Base-by-base conservation (phyloP, 30 jellyfish, hydroid and myxozoan species). In the Morbakka virulenta region DNA sequence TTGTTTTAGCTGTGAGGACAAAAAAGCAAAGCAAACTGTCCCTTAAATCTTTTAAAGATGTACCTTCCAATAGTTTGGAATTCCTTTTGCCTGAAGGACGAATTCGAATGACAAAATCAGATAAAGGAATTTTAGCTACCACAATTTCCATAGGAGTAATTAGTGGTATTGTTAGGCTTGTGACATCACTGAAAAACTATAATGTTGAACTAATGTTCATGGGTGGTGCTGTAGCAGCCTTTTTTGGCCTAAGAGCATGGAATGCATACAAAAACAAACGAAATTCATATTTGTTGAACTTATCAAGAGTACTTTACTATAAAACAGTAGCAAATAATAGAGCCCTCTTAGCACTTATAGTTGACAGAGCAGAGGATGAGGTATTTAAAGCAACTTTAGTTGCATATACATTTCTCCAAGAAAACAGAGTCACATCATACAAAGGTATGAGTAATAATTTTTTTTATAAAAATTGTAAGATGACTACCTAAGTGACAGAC, bases 351-450 rank as follows among this genome's bases (percentile, higher is more conserved):
- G 84, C 94, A 11, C 76, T 89, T 69, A 83, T 89, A 35, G 93
- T 76, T 52, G 97, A 89, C 76, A 75, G 95, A 69, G 95, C 97
- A 20, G 94, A 77, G 65, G 95, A 82, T 83, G 97, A 89, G 36
- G 72, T 86, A 6, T 83, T 89, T 80, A 89, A 89, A 52, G 69
- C 97, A 26, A 35, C 89, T n/a, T 80, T 89, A n/a, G 21, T 89
- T 27, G 72, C 94, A 3, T 89, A 89, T 67, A 36, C 88, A 0
- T 89, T 89, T 28, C 41, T 89, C n/a, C n/a, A n/a, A n/a, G n/a
- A n/a, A n/a, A n/a, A n/a, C n/a, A n/a, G 13, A 35, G 69, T 31
- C n/a, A 63, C 32, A 6, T 67, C 25, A 27, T 35, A 77, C 32
- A 28, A 22, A 22, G 23, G 33, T 22, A 68, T 22, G 36, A 69